A percentile compares a stretch with the other conserved stretches of the same genome.
These are phyloP conservation scores for Pteruthius melanotis DNA, from an alignment of 2,113 vertebrate genomes.

Conservation along the genomic window DNA sequence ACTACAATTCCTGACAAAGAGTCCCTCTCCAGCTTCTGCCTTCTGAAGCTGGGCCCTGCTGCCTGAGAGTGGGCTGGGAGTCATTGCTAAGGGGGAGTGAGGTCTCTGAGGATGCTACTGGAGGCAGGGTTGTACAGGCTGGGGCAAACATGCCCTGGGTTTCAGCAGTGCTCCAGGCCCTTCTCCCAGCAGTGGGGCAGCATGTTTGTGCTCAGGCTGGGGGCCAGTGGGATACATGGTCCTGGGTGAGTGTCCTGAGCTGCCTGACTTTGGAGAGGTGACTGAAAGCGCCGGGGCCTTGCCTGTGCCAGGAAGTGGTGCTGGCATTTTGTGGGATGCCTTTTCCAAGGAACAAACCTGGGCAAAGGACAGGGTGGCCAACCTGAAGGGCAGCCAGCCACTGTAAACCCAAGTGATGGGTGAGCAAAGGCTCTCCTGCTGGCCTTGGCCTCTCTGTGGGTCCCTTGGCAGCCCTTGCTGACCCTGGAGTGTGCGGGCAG, in stretches of 20 bases:
- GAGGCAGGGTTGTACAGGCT: not conserved
- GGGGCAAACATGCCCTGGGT: not conserved
- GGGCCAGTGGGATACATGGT: fast-evolving
- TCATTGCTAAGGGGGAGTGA: fast-evolving
- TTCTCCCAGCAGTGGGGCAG: not conserved
- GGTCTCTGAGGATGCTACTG: not conserved
- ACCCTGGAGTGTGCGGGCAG: not conserved
- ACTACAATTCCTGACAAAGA: not conserved
- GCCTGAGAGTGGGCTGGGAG: not conserved
- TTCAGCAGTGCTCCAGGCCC: not conserved
- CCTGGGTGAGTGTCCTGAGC: not conserved
- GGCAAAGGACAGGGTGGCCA: not conserved
- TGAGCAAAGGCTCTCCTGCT: not conserved
- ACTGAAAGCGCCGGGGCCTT: not conserved
- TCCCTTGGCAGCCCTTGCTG: not conserved
- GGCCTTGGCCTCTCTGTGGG: not conserved
- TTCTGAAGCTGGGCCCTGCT: not conserved
- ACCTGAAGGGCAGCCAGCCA: not conserved
- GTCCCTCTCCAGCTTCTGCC: not conserved
- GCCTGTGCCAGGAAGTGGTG: not conserved
- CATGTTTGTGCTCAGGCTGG: not conserved
- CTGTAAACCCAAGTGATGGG: not conserved
- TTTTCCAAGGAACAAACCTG: not conserved
- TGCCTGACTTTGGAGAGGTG: not conserved
- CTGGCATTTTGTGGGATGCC: not conserved